Evolutionary conservation across 2,113 vertebrate species (phyloP).

Genomic region (Geococcyx californianus): DNA sequence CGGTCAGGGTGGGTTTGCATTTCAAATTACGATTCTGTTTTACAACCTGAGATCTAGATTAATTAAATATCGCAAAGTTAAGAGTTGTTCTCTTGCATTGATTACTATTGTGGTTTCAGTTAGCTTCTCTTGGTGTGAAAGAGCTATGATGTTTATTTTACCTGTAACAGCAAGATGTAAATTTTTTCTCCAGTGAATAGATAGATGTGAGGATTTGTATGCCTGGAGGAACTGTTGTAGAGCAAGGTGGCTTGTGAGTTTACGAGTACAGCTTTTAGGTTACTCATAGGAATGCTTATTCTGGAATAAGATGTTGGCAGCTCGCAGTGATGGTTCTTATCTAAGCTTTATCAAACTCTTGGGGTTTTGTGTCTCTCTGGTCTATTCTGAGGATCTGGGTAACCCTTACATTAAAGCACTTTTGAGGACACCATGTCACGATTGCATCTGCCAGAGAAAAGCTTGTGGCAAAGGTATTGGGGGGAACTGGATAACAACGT

Average conservation of each 20-base stretch:
- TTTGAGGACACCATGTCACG: rapidly evolving
- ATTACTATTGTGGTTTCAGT: background rate
- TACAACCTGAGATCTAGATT: background rate
- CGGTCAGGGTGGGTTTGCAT: rapidly evolving
- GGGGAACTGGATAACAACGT: too few relatives aligned
- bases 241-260: background rate
- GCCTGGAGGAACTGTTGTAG: background rate
- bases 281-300: rapidly evolving
- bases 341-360: background rate
- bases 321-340: background rate
- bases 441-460: rapidly evolving
- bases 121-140: background rate
- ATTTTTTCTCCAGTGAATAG: background rate
- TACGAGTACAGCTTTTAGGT: background rate
- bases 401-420: background rate
- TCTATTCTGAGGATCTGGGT: background rate
- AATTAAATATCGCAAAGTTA: background rate
- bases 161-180: background rate
- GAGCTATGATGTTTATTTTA: background rate
- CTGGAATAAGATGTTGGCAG: background rate
- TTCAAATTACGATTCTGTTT: background rate
- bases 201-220: background rate
- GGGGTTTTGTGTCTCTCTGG: background rate
- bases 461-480: background rate
- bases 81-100: background rate